Evolutionary conservation across 2,113 vertebrate species (phyloP).

Genomic region (Onychostruthus taczanowskii): DNA sequence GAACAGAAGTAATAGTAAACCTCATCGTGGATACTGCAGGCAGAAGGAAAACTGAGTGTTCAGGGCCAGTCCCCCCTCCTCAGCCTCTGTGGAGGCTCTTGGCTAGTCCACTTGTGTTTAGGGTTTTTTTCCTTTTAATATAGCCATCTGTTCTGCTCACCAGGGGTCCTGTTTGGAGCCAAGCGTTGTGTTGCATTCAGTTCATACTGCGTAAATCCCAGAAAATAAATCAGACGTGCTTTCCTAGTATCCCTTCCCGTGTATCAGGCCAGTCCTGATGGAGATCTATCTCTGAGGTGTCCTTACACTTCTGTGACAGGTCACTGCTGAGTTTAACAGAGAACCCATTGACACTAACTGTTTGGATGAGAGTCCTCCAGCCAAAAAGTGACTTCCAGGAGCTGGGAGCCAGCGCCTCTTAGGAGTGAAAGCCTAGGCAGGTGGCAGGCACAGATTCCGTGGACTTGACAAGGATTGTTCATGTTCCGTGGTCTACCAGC

Average conservation of each 20-base stretch:
- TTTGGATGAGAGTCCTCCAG: neutral
- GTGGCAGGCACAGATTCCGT: neutral
- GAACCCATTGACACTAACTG: neutral
- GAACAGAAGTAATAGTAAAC: neutral
- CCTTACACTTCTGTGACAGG: neutral
- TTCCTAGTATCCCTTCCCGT: neutral
- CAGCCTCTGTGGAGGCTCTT: neutral
- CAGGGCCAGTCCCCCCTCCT: neutral
- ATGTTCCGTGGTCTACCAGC: rapidly evolving
- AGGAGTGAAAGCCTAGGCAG: neutral
- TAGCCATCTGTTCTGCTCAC: neutral
- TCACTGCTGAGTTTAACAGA: neutral
- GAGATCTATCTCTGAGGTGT: neutral
- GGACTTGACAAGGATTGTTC: neutral
- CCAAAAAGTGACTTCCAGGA: neutral
- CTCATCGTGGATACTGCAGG: neutral
- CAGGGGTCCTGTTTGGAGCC: neutral
- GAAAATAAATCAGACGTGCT: neutral
- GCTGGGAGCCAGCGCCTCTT: too few relatives aligned
- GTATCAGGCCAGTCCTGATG: neutral
- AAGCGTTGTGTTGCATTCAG: neutral
- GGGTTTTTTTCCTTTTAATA: neutral
- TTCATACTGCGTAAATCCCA: neutral
- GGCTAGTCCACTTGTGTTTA: neutral
- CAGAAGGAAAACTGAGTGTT: neutral